Percentiles rank a stretch among this genome's conserved stretches.
Evolutionary conservation across 2,797 vertebrate species (phyloP).

Genomic region (Danio choprae): DNA sequence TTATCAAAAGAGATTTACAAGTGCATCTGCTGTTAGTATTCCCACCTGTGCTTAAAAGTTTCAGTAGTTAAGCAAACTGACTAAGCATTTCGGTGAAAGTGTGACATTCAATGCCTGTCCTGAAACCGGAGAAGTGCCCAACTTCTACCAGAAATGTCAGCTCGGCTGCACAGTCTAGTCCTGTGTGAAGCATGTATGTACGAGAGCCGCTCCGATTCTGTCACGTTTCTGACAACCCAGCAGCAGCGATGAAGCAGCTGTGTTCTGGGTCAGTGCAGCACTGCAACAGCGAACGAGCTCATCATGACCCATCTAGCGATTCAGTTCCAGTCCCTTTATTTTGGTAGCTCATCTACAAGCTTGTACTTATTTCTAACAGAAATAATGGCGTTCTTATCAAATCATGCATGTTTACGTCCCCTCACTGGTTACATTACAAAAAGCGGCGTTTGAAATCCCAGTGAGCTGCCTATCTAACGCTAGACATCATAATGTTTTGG

Average conservation of each 20-base stretch:
- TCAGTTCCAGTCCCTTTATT: background rate
- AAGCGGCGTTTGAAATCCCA: background rate
- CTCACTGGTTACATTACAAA: background rate
- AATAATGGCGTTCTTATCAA: background rate
- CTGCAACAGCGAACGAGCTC: slow-evolving; percentile 16
- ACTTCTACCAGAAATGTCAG: slow-evolving; percentile 43
- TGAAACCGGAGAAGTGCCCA: slow-evolving; percentile 28
- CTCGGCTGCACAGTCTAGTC: background rate
- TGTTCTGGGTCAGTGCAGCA: slow-evolving; percentile 36
- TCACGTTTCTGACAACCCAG: slow-evolving; percentile 1
- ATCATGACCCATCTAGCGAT: slow-evolving; percentile 7
- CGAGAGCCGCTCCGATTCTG: slow-evolving; percentile 8
- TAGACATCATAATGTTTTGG: background rate
- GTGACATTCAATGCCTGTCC: slow-evolving; percentile 39
- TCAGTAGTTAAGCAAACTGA: slow-evolving; percentile 31
- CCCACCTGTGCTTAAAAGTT: slow-evolving; percentile 32
- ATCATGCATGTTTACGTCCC: background rate
- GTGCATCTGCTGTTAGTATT: slow-evolving; percentile 11
- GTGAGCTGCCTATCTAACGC: background rate
- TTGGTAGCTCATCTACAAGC: background rate
- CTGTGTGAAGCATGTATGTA: background rate
- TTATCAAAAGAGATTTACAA: slow-evolving; percentile 18
- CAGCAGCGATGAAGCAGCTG: background rate
- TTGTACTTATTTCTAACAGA: background rate
- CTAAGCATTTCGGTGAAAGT: slow-evolving; percentile 47